Percentiles rank a stretch among this genome's conserved stretches.
Evolutionary conservation across 2,797 vertebrate species (phyloP).

Genomic region (Circus cinereus): DNA sequence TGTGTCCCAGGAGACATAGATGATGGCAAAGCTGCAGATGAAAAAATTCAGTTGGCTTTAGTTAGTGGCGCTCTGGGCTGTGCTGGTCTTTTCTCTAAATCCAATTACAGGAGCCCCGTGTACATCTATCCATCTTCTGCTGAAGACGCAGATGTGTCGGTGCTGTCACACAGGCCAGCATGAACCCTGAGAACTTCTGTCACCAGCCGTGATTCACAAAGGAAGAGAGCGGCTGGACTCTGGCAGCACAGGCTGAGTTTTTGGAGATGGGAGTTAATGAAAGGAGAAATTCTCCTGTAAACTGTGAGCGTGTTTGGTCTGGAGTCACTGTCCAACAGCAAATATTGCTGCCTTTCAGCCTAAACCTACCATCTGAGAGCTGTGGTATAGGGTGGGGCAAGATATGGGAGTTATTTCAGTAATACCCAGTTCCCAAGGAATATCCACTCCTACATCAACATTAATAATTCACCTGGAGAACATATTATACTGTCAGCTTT

Average conservation of each 20-base stretch:
- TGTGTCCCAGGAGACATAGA: background rate
- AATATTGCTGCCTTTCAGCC: background rate
- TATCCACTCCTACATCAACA: background rate
- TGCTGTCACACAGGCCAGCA: background rate
- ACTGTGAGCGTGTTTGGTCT: background rate
- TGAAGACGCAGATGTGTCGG: rapidly evolving
- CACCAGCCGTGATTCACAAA: background rate
- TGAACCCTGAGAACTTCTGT: background rate
- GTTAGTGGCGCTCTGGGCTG: background rate
- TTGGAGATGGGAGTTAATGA: background rate
- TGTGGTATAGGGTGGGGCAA: too few species aligned
- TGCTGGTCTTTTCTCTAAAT: background rate
- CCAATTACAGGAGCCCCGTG: background rate
- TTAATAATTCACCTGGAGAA: background rate
- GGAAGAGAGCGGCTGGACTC: background rate
- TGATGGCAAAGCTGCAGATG: background rate
- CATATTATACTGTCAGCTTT: background rate
- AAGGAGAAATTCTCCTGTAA: background rate
- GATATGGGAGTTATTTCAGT: background rate
- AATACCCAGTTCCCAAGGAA: background rate
- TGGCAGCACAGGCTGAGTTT: background rate
- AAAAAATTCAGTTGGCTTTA: background rate
- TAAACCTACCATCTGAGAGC: background rate
- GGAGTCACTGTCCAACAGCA: background rate
- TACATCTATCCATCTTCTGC: background rate